These are phyloP conservation scores for Crambe crambe DNA, from an alignment of 37 sponge, comb jelly and placozoan species.

Conservation along the genomic window DNA sequence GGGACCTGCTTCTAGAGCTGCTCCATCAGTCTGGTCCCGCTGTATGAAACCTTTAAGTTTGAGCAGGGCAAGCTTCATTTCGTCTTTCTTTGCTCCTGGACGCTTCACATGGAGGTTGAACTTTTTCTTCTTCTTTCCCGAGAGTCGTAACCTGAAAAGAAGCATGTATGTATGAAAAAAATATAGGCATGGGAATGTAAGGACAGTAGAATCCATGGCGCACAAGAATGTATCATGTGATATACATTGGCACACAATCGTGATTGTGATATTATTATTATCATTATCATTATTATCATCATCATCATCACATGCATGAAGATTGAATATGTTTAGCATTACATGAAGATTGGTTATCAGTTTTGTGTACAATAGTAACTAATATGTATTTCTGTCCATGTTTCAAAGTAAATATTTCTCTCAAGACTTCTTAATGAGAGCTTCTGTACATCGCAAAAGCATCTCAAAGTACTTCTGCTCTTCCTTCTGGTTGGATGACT, in stretches of 20 bases:
- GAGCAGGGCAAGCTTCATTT: constrained; percentile 30
- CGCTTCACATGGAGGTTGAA: constrained; percentile 6
- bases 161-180: background rate
- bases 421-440: constrained; percentile 7
- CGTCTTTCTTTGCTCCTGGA: constrained; percentile 27
- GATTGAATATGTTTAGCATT: background rate
- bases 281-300: background rate
- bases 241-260: background rate
- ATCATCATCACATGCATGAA: background rate
- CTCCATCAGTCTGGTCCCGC: constrained; percentile 8
- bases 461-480: constrained; percentile 58
- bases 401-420: background rate
- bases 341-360: background rate
- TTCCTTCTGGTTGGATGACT: constrained; percentile 43
- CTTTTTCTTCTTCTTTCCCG: constrained; percentile 52
- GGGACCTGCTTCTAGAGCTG: background rate
- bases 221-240: background rate
- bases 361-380: too few relatives aligned
- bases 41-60: constrained; percentile 17
- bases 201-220: background rate
- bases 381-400: background rate
- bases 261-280: background rate
- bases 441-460: constrained; percentile 43
- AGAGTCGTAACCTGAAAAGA: constrained; percentile 28
- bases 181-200: too few relatives aligned